Conservation (phyloP, 2,113 vertebrate species). For the Rhea pennata region DNA sequence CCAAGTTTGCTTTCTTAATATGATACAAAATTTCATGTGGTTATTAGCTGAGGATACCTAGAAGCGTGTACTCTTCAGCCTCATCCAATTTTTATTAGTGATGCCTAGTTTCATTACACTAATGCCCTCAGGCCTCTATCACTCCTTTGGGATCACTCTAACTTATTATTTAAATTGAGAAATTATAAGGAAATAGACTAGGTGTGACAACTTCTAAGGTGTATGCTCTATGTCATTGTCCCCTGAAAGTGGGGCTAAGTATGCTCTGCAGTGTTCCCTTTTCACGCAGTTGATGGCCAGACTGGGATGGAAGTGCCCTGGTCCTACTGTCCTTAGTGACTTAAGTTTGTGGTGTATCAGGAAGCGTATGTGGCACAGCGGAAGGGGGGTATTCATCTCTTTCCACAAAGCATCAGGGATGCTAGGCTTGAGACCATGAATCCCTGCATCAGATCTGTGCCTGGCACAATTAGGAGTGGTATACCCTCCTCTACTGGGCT, state of each 20-base stretch:
- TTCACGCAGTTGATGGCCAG: not conserved
- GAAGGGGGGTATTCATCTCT: not conserved
- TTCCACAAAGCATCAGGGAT: accelerated
- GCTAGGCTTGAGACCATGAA: not conserved
- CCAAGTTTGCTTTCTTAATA: not conserved
- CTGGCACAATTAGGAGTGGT: not conserved
- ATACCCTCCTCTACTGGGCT: not conserved
- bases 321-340: not conserved
- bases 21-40: not conserved
- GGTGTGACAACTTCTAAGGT: not conserved
- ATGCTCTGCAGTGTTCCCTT: not conserved
- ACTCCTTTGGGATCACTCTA: not conserved
- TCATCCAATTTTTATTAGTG: not conserved
- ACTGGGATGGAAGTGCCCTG: not conserved
- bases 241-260: not conserved
- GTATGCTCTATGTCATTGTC: not conserved
- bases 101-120: not conserved
- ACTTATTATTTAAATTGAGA: not conserved
- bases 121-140: accelerated
- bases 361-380: not conserved
- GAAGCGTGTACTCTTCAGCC: not conserved
- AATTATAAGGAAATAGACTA: not conserved
- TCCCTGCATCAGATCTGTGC: not conserved
- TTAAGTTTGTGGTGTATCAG: not conserved
- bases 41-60: not conserved